Conservation (phyloP, 2,797 vertebrate genomes). For the Gallinago solitaria region DNA sequence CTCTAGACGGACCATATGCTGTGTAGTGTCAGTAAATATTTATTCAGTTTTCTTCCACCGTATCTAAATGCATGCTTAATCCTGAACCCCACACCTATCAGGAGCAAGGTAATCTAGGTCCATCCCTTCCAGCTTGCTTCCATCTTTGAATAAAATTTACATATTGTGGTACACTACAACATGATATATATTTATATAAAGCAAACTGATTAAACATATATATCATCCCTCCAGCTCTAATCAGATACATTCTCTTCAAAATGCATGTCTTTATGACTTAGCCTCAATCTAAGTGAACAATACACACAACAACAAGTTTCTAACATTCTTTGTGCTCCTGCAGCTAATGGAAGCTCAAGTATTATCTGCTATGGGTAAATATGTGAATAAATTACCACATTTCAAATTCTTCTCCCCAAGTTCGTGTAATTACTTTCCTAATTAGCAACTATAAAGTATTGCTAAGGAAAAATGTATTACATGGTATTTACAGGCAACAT, state of each 20-base stretch:
- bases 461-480: neutral
- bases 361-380: constrained; percentile 21
- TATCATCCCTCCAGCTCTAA: neutral
- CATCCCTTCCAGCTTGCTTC: neutral
- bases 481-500: neutral
- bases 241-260: neutral
- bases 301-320: neutral
- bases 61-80: neutral
- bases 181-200: neutral
- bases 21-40: neutral
- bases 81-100: neutral
- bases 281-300: neutral
- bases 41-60: neutral
- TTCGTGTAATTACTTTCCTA: constrained; percentile 12
- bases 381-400: constrained; percentile 37
- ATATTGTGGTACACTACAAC: neutral
- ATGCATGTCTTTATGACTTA: neutral
- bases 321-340: constrained; percentile 23
- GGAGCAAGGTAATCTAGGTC: neutral
- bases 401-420: constrained; percentile 1
- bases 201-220: neutral
- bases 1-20: neutral
- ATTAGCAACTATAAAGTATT: neutral
- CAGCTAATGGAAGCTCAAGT: constrained; percentile 34
- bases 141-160: neutral